Conservation (phyloP, 2,888 invertebrate genomes). For the Lottia gigantea region DNA sequence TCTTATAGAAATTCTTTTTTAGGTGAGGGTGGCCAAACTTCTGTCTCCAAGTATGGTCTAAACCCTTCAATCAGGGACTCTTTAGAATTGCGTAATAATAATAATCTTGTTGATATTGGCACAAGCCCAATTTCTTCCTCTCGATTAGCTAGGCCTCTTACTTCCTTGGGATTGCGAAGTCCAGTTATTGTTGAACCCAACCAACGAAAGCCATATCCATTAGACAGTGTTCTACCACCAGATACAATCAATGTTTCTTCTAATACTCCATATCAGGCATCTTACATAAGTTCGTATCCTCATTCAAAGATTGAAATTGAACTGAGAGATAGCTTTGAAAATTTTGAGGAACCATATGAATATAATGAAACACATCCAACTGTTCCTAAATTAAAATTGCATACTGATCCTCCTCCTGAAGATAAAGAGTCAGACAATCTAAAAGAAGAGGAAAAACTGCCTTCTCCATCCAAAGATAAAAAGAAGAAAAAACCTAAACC, state of each 20-base stretch:
- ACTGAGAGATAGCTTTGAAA: not conserved
- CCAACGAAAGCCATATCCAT: not conserved
- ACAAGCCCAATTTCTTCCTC: slow-evolving; percentile 1
- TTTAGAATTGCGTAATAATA: not conserved
- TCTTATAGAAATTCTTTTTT: not conserved
- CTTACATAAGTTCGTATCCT: not conserved
- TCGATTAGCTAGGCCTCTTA: not conserved
- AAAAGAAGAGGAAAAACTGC: not conserved
- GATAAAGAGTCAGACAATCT: not conserved
- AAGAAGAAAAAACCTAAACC: not conserved
- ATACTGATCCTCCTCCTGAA: not conserved
- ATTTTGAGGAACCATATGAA: not conserved
- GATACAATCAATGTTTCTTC: not conserved
- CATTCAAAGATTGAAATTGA: not conserved
- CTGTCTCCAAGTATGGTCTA: not conserved
- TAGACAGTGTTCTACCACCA: not conserved
- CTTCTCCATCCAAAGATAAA: not conserved
- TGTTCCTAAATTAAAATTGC: not conserved
- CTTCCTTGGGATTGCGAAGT: not conserved
- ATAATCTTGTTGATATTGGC: not conserved
- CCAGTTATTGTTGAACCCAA: not conserved
- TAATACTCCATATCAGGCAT: not conserved
- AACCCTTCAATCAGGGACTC: not conserved
- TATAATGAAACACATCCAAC: slow-evolving; percentile 4
- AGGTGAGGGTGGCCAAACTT: slow-evolving; percentile 1